phyloP scores from a whole-genome alignment of 2,888 invertebrate genomes.

The Bombylius major region DNA sequence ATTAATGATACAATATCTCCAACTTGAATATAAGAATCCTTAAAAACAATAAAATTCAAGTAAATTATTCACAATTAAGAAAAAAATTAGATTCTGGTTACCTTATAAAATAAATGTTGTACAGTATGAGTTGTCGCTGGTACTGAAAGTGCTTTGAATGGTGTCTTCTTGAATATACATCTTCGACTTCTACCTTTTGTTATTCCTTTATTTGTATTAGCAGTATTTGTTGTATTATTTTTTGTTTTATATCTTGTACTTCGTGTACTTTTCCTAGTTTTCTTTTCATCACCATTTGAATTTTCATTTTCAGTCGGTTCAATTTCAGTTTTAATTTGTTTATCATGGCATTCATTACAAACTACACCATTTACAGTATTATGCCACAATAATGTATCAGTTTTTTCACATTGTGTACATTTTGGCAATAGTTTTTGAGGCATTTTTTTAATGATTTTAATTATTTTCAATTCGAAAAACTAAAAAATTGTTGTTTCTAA shows the following conservation, averaged over 20 bases:
- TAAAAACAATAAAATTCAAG: conserved; percentile 17
- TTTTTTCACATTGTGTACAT: conserved; percentile 56
- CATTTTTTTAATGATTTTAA: conserved; percentile 12
- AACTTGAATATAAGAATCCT: conserved; percentile 71
- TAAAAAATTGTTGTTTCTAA: no score
- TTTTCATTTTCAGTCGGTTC: conserved; percentile 20
- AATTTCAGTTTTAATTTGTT: conserved; percentile 23
- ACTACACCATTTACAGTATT: conserved; percentile 60
- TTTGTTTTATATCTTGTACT: conserved; percentile 37
- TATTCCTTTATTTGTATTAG: conserved; percentile 18
- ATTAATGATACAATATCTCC: conserved; percentile 83
- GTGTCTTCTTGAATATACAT: conserved; percentile 60
- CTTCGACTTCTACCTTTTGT: conserved; percentile 64
- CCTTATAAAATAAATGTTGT: conserved; percentile 64
- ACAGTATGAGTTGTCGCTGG: conserved; percentile 73
- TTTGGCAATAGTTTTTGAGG: conserved; percentile 36
- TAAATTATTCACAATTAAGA: background rate
- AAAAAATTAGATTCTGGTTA: conserved; percentile 20
- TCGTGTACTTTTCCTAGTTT: conserved; percentile 23
- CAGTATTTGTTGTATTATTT: conserved; percentile 24
- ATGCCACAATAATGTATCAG: conserved; percentile 63
- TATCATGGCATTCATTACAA: conserved; percentile 60
- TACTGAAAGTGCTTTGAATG: conserved; percentile 44
- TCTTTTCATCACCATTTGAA: conserved; percentile 27
- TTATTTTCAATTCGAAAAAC: no score